phyloP scores from a whole-genome alignment of 2,797 vertebrate species.

The Anomalospiza imberbis region DNA sequence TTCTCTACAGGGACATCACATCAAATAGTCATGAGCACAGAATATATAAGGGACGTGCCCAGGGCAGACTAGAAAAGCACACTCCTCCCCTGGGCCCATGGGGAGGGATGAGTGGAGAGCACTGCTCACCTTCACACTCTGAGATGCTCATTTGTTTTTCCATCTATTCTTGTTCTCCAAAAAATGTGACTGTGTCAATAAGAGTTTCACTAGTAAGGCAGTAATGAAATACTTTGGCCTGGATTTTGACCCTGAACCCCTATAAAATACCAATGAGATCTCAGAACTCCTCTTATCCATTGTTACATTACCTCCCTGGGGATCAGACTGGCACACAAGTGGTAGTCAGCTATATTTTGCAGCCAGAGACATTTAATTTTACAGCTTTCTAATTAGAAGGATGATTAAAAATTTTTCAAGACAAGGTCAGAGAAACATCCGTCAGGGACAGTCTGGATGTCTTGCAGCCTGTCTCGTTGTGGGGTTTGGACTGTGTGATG shows the following conservation, averaged over 20 bases:
- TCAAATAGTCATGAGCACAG: not conserved
- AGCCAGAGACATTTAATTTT: conserved; percentile 15
- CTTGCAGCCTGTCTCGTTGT: not conserved
- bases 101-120: not conserved
- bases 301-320: not conserved
- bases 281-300: not conserved
- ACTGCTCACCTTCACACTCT: not conserved
- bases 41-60: not conserved
- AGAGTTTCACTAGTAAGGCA: not conserved
- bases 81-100: not conserved
- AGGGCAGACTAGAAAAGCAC: not conserved
- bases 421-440: not conserved
- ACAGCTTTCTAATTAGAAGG: conserved; percentile 39
- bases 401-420: conserved; percentile 34
- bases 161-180: not conserved
- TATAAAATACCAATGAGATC: not conserved
- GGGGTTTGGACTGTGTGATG: not conserved
- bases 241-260: not conserved
- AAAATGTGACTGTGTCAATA: not conserved
- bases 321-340: not conserved
- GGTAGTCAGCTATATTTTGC: not conserved
- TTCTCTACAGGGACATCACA: not conserved
- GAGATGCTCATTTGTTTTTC: not conserved
- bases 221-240: not conserved
- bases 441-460: not conserved